Evolutionary conservation across 2,888 invertebrate genomes (phyloP).

Genomic region (Machimus atricapillus): DNA sequence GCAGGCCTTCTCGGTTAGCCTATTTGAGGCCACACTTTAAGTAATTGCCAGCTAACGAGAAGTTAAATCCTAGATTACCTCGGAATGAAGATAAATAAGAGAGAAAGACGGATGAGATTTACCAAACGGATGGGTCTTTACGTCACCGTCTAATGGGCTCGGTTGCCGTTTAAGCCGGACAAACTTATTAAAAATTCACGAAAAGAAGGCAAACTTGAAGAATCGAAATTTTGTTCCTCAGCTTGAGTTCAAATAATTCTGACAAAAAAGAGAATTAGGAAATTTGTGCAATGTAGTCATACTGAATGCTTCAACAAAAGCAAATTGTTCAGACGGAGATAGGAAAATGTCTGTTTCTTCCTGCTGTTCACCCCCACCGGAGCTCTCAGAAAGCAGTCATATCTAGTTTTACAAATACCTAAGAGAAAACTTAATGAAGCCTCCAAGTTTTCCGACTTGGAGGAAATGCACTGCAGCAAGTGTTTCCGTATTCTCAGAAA

Average conservation of each 20-base stretch:
- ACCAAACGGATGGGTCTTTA: neutral
- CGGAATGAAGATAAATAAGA: slow-evolving; percentile 19
- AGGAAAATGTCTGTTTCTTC: neutral
- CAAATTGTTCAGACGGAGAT: neutral
- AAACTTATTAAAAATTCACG: neutral
- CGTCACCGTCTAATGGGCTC: neutral
- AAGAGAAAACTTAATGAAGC: neutral
- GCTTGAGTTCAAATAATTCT: neutral
- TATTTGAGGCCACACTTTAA: slow-evolving; percentile 39
- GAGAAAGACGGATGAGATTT: neutral
- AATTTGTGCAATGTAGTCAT: neutral
- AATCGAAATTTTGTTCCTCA: neutral
- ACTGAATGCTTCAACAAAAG: neutral
- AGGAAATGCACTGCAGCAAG: neutral
- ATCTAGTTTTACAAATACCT: neutral
- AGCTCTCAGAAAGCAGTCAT: neutral
- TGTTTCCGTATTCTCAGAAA: neutral
- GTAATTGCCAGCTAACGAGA: slow-evolving; percentile 44
- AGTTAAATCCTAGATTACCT: slow-evolving; percentile 29
- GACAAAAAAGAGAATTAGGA: neutral
- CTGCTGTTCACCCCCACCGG: neutral
- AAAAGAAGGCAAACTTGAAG: neutral
- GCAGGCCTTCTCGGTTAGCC: slow-evolving; percentile 1
- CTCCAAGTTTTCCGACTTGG: neutral
- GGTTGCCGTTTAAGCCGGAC: too few relatives aligned